phyloP scores from a whole-genome alignment of 2,113 vertebrate genomes.

The Sialia sialis region DNA sequence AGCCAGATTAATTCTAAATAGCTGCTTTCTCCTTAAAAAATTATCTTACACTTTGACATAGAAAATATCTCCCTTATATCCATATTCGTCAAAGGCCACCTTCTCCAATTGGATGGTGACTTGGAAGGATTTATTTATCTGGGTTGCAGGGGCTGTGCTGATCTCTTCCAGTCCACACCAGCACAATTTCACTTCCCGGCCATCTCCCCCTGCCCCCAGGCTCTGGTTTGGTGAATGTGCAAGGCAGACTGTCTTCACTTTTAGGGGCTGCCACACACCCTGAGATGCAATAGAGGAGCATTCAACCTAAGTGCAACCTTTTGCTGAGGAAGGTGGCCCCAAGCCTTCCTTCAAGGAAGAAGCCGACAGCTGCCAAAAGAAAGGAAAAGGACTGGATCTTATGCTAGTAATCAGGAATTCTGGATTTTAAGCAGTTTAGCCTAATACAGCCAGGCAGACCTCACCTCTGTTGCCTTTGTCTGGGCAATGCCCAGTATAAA shows the following conservation, averaged over 20 bases:
- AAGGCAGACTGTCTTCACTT: neutral
- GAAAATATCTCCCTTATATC: neutral
- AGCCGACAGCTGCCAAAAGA: accelerated
- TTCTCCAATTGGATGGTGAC: neutral
- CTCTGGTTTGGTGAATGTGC: neutral
- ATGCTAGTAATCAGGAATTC: neutral
- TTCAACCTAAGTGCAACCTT: neutral
- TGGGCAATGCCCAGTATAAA: neutral
- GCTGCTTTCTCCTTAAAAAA: neutral
- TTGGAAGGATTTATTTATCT: neutral
- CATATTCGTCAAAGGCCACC: neutral
- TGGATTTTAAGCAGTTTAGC: neutral
- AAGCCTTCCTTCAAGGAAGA: neutral
- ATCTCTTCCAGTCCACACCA: neutral
- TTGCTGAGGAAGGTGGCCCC: neutral
- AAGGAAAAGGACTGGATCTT: neutral
- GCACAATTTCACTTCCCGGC: neutral
- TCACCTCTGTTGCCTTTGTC: neutral
- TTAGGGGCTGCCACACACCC: neutral
- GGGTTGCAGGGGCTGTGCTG: neutral
- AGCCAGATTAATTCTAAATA: neutral
- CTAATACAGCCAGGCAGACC: neutral
- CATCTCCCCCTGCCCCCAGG: neutral
- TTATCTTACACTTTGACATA: neutral
- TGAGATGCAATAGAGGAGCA: neutral